Percentiles rank a stretch among this genome's conserved stretches.
Conservation (phyloP, 2,113 vertebrate species). For the Terrapene triunguis region DNA sequence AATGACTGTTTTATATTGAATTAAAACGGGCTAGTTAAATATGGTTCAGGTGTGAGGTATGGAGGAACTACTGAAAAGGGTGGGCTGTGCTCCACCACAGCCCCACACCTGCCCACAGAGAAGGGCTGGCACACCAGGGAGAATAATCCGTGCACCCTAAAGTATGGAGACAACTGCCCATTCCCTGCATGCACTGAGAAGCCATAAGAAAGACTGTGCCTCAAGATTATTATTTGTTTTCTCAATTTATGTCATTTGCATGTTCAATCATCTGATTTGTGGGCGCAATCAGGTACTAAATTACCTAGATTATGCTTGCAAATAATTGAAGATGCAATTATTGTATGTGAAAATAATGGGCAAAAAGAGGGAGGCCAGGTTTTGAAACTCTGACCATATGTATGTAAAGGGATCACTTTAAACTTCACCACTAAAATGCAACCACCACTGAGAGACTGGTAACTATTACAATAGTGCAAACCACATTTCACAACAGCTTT, state of each 20-base stretch:
- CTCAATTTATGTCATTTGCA: fast-evolving
- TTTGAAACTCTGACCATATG: background rate
- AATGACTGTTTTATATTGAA: background rate
- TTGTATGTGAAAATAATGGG: fast-evolving
- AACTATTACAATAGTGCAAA: background rate
- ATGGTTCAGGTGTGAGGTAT: background rate
- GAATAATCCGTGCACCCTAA: background rate
- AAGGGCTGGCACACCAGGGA: background rate
- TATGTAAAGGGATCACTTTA: background rate
- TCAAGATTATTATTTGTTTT: fast-evolving
- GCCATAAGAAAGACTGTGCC: background rate
- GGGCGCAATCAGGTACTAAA: fast-evolving
- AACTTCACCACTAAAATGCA: background rate
- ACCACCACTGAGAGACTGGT: background rate
- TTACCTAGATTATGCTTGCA: background rate
- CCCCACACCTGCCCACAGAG: background rate
- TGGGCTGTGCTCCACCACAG: background rate
- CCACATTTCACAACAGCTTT: background rate
- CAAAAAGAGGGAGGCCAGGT: fast-evolving
- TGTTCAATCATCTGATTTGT: background rate
- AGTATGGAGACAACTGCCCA: background rate
- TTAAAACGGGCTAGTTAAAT: background rate
- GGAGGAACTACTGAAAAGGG: background rate
- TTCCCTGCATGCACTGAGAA: background rate
- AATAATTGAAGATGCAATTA: fast-evolving